Percentiles rank a stretch among this genome's conserved stretches.
Evolutionary conservation across 2,113 vertebrate genomes (phyloP).

Genomic region (Callipepla squamata): DNA sequence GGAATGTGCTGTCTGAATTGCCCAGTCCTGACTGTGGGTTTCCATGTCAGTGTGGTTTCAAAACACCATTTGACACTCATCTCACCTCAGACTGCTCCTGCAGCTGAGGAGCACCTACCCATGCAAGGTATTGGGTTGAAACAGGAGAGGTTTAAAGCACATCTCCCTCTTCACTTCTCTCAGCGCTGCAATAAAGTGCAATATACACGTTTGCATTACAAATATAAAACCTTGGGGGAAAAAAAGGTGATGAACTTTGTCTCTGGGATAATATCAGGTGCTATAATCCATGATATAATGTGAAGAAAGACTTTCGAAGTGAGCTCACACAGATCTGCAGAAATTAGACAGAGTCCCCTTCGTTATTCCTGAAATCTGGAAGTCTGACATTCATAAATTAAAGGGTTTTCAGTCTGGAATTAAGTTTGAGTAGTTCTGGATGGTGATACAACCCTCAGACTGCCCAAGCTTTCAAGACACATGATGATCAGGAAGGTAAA

Average conservation of each 20-base stretch:
- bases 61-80: background rate
- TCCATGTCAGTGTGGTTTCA: background rate
- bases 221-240: background rate
- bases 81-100: background rate
- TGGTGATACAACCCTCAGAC: background rate
- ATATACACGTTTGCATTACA: background rate
- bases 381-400: slow-evolving; percentile 39
- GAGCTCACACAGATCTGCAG: slow-evolving; percentile 42
- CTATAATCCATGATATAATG: background rate
- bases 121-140: background rate
- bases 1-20: background rate
- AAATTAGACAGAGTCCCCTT: background rate
- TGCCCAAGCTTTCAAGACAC: background rate
- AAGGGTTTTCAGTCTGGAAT: slow-evolving; percentile 7
- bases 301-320: slow-evolving; percentile 20
- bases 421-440: background rate
- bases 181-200: background rate
- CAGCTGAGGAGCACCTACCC: background rate
- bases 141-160: background rate
- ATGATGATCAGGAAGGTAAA: background rate
- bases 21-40: background rate
- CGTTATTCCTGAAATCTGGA: slow-evolving; percentile 2
- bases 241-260: slow-evolving; percentile 1
- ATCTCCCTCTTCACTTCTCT: background rate
- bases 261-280: background rate